Conservation (phyloP, 2,113 vertebrate genomes). For the Silurus asotus region DNA sequence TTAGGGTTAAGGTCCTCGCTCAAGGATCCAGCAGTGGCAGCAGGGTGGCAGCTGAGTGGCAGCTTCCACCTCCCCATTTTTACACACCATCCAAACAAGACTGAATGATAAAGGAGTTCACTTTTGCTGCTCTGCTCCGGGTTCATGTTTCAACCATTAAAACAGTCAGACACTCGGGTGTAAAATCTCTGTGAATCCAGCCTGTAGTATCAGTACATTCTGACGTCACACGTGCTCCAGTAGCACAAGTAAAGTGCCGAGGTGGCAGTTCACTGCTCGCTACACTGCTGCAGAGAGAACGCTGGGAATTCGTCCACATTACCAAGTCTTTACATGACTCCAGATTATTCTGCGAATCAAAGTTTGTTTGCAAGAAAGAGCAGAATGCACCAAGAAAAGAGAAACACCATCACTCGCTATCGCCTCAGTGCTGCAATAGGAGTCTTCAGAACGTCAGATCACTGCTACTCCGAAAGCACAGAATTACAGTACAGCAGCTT, state of each 20-base stretch:
- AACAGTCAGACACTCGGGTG: neutral
- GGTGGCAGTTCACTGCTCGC: neutral
- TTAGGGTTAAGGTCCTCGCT: too few species aligned
- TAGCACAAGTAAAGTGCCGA: neutral
- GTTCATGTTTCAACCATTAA: neutral
- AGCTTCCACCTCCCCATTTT: too few species aligned
- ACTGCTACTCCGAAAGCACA: neutral
- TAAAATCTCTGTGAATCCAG: neutral
- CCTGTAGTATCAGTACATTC: neutral
- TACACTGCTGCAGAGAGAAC: neutral
- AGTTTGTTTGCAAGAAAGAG: slow-evolving; percentile 28
- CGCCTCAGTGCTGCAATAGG: too few species aligned
- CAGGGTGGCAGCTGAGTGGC: too few species aligned
- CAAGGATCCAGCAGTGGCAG: too few species aligned
- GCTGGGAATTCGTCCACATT: slow-evolving; percentile 31
- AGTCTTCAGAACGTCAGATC: neutral
- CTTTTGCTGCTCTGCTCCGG: neutral
- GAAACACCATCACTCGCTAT: neutral
- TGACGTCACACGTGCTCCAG: neutral
- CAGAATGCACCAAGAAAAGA: neutral
- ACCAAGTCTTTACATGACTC: slow-evolving; percentile 30
- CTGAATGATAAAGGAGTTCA: neutral
- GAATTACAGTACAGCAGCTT: neutral
- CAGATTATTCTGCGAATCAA: slow-evolving; percentile 2
- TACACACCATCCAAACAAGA: neutral